Conservation (phyloP, 2,888 invertebrate species). For the Agonum fuliginosum region DNA sequence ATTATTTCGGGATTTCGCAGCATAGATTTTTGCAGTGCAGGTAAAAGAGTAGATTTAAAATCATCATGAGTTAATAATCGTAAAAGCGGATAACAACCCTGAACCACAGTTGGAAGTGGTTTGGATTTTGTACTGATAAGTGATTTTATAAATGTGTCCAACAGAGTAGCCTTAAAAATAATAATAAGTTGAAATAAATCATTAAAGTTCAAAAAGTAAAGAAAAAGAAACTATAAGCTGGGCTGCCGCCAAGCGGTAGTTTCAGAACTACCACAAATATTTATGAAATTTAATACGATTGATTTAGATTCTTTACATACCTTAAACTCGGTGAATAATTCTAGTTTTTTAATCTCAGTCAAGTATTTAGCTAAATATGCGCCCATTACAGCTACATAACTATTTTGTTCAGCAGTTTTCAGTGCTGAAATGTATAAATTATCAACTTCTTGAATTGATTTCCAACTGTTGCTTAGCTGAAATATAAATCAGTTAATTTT, state of each 20-base stretch:
- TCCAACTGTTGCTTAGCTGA: constrained; percentile 68
- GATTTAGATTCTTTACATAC: no score
- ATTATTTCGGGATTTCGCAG: constrained; percentile 95
- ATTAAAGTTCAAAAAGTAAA: no score
- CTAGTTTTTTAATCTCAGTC: constrained; percentile 72
- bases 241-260: no score
- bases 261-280: no score
- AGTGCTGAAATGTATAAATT: constrained; percentile 70
- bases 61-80: constrained; percentile 78
- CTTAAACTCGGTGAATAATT: constrained; percentile 75
- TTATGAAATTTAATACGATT: no score
- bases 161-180: constrained; percentile 75
- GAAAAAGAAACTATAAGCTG: no score
- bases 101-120: constrained; percentile 81
- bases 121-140: constrained; percentile 86
- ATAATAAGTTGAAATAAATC: constrained; percentile 6
- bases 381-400: constrained; percentile 78
- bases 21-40: constrained; percentile 93
- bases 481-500: constrained; percentile 63
- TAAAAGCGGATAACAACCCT: constrained; percentile 81
- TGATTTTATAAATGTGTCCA: constrained; percentile 85
- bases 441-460: constrained; percentile 67
- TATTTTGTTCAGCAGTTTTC: constrained; percentile 71
- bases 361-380: constrained; percentile 79
- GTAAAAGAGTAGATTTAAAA: constrained; percentile 84